These are phyloP conservation scores for Zalophus californianus DNA, from an alignment of 2,797 vertebrate species.

Conservation along the genomic window DNA sequence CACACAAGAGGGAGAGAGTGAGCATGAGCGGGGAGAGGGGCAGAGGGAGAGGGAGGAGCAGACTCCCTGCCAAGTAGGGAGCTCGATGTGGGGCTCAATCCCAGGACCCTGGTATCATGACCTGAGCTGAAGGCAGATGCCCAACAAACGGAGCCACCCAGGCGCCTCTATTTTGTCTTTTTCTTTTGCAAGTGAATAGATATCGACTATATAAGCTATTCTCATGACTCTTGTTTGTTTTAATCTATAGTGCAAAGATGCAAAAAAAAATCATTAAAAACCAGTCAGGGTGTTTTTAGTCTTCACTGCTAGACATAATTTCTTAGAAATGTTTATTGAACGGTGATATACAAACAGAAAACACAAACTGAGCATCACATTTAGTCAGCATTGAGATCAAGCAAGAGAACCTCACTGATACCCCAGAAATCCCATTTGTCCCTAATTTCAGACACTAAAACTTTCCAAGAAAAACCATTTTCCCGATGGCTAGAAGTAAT, in stretches of 20 bases:
- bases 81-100: background rate
- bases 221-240: background rate
- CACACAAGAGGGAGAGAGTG: background rate
- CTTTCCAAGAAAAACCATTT: background rate
- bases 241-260: background rate
- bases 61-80: background rate
- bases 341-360: slow-evolving; percentile 31
- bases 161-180: background rate
- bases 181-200: slow-evolving; percentile 16
- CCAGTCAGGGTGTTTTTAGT: background rate
- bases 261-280: slow-evolving; percentile 40
- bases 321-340: slow-evolving; percentile 1
- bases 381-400: background rate
- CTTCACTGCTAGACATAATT: background rate
- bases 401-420: background rate
- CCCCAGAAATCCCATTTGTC: background rate
- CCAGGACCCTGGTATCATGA: background rate
- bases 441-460: background rate
- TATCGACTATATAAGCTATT: background rate
- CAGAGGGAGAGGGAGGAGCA: background rate
- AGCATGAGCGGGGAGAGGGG: background rate
- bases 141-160: background rate
- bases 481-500: slow-evolving; percentile 2
- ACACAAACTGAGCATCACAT: background rate
- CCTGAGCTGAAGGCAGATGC: background rate